Evolutionary conservation across 1,140 invertebrate genomes (phyloP).

Genomic region (Drosophila pectinifera): DNA sequence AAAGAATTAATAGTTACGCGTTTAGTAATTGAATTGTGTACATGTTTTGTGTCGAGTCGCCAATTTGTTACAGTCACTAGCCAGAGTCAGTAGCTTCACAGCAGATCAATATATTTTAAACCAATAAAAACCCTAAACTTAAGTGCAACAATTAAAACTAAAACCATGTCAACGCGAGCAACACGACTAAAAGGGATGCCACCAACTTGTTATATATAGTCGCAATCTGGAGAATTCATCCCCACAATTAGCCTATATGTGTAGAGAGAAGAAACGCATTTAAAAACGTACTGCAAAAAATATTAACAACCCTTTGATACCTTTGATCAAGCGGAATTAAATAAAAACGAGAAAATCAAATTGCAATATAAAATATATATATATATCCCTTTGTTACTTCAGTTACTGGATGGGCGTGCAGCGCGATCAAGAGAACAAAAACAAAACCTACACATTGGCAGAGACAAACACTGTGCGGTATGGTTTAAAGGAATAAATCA

Average conservation of each 20-base stretch:
- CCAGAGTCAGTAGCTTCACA: slow-evolving; percentile 35
- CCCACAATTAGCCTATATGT: slow-evolving; percentile 66
- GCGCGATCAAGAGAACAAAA: too few relatives aligned
- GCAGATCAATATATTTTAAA: slow-evolving; percentile 44
- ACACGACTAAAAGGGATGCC: slow-evolving; percentile 32
- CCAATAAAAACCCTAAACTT: slow-evolving; percentile 41
- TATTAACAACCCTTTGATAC: slow-evolving; percentile 71
- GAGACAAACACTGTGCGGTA: too few relatives aligned
- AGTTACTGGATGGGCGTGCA: not conserved
- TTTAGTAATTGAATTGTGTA: slow-evolving; percentile 57
- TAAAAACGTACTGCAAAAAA: slow-evolving; percentile 53
- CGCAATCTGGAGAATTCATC: slow-evolving; percentile 62
- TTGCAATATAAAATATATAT: slow-evolving; percentile 61
- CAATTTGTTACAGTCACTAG: slow-evolving; percentile 63
- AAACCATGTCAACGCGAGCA: slow-evolving; percentile 19
- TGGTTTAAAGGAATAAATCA: too few relatives aligned
- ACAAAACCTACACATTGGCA: too few relatives aligned
- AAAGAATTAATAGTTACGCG: slow-evolving; percentile 75
- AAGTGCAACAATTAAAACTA: slow-evolving; percentile 45
- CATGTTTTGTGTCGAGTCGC: slow-evolving; percentile 61
- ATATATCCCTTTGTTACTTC: slow-evolving; percentile 4
- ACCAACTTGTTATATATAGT: slow-evolving; percentile 53
- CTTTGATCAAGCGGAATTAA: slow-evolving; percentile 46
- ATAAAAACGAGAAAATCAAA: slow-evolving; percentile 55
- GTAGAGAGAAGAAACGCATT: slow-evolving; percentile 61